Conservation (phyloP, 2,797 vertebrate genomes). For the Eurystomus glaucurus region DNA sequence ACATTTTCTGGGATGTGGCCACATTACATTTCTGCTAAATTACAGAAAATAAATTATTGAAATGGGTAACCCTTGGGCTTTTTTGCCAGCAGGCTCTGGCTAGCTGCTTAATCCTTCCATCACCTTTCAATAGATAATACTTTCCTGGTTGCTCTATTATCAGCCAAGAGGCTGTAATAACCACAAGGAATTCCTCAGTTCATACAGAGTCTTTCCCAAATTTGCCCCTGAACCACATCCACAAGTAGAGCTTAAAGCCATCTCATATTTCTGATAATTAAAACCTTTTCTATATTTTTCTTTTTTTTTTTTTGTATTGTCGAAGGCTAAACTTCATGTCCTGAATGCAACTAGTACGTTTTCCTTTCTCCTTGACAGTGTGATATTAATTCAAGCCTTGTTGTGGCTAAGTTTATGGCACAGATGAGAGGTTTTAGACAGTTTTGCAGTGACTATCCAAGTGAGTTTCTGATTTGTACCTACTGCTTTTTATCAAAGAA, state of each 20-base stretch:
- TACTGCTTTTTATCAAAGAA: background rate
- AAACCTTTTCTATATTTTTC: background rate
- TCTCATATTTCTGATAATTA: background rate
- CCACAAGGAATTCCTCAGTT: background rate
- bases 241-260: background rate
- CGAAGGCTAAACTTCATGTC: background rate
- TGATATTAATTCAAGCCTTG: background rate
- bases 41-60: background rate
- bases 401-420: constrained; percentile 13
- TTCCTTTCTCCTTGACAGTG: constrained; percentile 17
- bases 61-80: background rate
- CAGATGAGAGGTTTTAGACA: constrained; percentile 11
- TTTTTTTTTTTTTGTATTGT: background rate
- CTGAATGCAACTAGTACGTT: constrained; percentile 10
- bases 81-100: background rate
- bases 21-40: background rate
- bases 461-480: constrained; percentile 8
- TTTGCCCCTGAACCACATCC: background rate
- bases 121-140: background rate
- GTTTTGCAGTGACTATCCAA: background rate
- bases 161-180: background rate
- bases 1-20: background rate
- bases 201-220: background rate
- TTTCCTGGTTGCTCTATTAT: background rate
- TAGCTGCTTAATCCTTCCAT: background rate